Evolutionary conservation across 2,888 invertebrate species (phyloP).

Genomic region (Thecocarcelia acutangulata): DNA sequence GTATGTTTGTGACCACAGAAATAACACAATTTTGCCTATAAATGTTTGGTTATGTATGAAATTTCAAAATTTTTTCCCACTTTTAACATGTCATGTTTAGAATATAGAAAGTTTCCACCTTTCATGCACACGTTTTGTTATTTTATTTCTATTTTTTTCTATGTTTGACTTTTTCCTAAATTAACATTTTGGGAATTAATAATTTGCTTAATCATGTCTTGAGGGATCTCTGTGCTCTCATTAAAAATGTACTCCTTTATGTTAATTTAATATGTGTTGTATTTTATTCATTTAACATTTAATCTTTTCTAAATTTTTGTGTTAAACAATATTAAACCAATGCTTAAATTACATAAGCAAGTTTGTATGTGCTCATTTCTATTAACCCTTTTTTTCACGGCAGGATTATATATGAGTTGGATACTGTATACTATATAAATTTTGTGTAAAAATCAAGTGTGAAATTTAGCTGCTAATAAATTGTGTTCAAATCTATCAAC

Average conservation of each 20-base stretch:
- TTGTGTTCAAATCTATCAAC: too few species aligned
- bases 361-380: neutral
- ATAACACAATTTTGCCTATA: neutral
- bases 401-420: neutral
- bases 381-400: conserved; percentile 19
- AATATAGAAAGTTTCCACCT: neutral
- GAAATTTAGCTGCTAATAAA: too few species aligned
- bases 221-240: conserved; percentile 30
- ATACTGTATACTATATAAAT: too few species aligned
- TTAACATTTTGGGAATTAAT: conserved; percentile 46
- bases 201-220: conserved; percentile 44
- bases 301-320: conserved; percentile 52
- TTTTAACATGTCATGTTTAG: too few species aligned
- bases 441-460: too few species aligned
- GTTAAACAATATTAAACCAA: conserved; percentile 42
- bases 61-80: neutral
- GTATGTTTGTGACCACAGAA: too few species aligned
- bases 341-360: neutral
- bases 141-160: neutral
- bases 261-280: conserved; percentile 21
- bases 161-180: neutral
- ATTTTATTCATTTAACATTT: conserved; percentile 41
- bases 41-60: neutral
- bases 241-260: conserved; percentile 13
- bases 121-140: neutral